Percentiles rank a stretch among this genome's conserved stretches.
These are phyloP conservation scores for Pyrrhia umbra DNA, from an alignment of 2,888 invertebrate species.

Conservation along the genomic window DNA sequence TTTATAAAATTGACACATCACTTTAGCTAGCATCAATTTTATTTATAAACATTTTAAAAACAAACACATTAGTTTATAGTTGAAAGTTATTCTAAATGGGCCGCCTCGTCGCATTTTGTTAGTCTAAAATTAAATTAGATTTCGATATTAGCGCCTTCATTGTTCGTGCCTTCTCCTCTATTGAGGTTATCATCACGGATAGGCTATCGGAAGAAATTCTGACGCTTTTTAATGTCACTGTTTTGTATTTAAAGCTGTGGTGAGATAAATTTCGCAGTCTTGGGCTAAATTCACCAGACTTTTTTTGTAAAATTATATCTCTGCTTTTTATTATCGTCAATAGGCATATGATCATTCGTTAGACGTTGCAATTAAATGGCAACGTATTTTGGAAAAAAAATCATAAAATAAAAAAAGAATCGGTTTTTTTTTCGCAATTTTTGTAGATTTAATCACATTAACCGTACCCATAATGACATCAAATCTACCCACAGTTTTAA, in stretches of 20 bases:
- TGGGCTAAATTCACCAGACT: no score
- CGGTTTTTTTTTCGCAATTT: no score
- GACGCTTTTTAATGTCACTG: constrained; percentile 32
- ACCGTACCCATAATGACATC: no score
- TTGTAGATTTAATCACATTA: no score
- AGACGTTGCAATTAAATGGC: no score
- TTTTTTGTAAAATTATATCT: no score
- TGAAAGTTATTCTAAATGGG: constrained; percentile 20
- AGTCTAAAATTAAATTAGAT: constrained; percentile 36
- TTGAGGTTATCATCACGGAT: constrained; percentile 51
- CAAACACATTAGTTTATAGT: constrained; percentile 15
- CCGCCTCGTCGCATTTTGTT: constrained; percentile 53
- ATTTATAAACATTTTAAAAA: constrained; percentile 15
- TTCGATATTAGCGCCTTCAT: constrained; percentile 52
- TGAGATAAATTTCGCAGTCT: neutral
- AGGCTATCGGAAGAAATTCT: constrained; percentile 22
- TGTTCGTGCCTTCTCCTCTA: constrained; percentile 49
- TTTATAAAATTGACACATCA: constrained; percentile 6
- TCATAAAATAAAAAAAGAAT: no score
- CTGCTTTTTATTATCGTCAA: no score
- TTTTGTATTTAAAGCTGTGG: constrained; percentile 23
- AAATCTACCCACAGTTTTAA: constrained; percentile 32
- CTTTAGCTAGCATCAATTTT: constrained; percentile 22
- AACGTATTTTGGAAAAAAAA: no score
- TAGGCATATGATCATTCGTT: no score